These are phyloP conservation scores for Coboldia fuscipes DNA, from an alignment of 1,140 invertebrate genomes.

Conservation along the genomic window DNA sequence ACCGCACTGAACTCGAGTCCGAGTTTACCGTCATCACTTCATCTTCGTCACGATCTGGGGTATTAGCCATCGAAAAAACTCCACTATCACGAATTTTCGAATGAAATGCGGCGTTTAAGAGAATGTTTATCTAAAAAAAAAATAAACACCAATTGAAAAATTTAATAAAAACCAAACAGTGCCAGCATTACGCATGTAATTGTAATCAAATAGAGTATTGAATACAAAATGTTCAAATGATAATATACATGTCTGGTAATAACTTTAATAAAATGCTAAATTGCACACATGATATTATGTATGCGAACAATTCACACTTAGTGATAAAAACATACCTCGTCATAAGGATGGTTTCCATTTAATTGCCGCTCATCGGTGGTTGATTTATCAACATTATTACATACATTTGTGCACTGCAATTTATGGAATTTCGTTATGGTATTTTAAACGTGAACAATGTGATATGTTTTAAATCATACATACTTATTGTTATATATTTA, in stretches of 20 bases:
- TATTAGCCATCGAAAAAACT: too few species aligned
- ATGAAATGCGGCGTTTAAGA: conserved; percentile 4
- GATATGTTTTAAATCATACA: not conserved
- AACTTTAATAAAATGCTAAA: too few species aligned
- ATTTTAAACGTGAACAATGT: not conserved
- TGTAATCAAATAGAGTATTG: too few species aligned
- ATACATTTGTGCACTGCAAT: not conserved
- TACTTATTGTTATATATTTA: too few species aligned
- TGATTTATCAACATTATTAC: not conserved
- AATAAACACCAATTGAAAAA: not conserved
- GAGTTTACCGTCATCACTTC: not conserved
- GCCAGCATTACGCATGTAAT: too few species aligned
- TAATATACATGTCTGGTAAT: too few species aligned
- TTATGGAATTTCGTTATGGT: not conserved
- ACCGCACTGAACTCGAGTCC: conserved; percentile 16
- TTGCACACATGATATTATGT: not conserved
- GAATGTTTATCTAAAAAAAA: conserved; percentile 5
- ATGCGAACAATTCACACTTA: not conserved
- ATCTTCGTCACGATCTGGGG: too few species aligned
- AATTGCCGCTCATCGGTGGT: not conserved
- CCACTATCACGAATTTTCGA: not conserved
- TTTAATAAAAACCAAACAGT: not conserved
- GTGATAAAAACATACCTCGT: conserved; percentile 1
- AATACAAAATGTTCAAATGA: too few species aligned
- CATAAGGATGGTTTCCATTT: not conserved